Base-by-base conservation (phyloP, 2,797 vertebrate species). In the Gymnothorax reevesii region DNA sequence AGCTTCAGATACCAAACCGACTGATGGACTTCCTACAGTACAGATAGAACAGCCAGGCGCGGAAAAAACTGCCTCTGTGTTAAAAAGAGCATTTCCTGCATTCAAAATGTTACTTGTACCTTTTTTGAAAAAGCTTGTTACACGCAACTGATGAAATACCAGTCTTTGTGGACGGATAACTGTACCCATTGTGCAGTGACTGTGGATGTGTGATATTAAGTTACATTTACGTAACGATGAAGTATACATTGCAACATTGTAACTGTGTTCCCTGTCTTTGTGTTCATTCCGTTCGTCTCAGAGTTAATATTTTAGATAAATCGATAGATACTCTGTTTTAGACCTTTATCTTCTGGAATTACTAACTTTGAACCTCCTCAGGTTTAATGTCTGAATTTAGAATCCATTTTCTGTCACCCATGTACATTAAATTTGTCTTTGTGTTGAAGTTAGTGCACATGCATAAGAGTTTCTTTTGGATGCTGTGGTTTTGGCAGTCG, bases 11-110 rank as follows among this genome's bases (percentile, higher is more conserved):
- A 89, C 98, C 98, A 84, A 97, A 92, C 15, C 90, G 97, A 82
- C 91, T 99, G 88, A 96, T 96, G 93, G 95, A 93, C 90, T 99
- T 97, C 95, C 94, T 99, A 85, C 97, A 97, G 91, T 97, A 98
- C 89, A 96, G 97, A 95, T 98, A 96, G 94, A 66, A 20, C n/a
- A 90, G 71, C 33, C 17, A 10, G 15, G 6, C 27, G 9, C 42
- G 10, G 49, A 54, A 84, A 17, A 80, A n/a, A 80, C 77, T n/a
- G 17, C 9, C 75, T 49, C 4, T 71, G 66, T 27, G 27, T 15
- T 7, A 6, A 42, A 13, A 42, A 75, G 33, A 12, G 73, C 42
- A 79, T 49, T 49, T 52, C 75, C 6, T 83, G 54, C 52, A 57
- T 10, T 52, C 17, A 82, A 82, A 55, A 20, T 42, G 9, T 49